Evolutionary conservation across 2,113 vertebrate species (phyloP).

Genomic region (Elachura formosa): DNA sequence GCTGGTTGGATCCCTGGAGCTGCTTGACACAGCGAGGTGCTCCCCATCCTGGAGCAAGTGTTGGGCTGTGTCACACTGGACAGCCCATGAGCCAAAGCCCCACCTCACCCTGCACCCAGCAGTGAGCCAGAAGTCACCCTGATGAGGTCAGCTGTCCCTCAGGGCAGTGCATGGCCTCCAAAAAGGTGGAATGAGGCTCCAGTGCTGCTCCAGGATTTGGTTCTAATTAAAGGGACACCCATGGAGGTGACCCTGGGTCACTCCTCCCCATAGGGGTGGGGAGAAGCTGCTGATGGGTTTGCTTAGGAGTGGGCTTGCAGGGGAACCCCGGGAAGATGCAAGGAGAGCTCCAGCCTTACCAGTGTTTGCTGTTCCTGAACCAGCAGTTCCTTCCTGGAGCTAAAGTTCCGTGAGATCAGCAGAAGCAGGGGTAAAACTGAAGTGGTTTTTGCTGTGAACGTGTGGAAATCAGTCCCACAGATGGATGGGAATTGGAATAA

Average conservation of each 20-base stretch:
- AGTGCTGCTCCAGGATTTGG: neutral
- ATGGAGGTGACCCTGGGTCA: neutral
- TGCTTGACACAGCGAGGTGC: rapidly evolving
- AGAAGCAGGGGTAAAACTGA: neutral
- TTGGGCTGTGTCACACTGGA: rapidly evolving
- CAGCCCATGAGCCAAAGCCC: rapidly evolving
- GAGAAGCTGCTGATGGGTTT: neutral
- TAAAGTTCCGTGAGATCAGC: rapidly evolving
- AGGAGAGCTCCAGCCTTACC: neutral
- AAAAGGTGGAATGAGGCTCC: neutral
- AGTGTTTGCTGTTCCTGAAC: neutral
- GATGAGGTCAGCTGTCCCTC: rapidly evolving
- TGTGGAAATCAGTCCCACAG: neutral
- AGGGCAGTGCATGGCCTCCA: neutral
- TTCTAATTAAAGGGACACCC: neutral
- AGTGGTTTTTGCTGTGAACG: neutral
- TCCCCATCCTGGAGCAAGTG: neutral
- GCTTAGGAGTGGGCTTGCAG: neutral
- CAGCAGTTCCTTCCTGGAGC: neutral
- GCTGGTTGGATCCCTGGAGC: rapidly evolving
- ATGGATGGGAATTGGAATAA: neutral
- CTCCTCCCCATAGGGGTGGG: neutral
- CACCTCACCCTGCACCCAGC: neutral
- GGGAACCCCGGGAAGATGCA: neutral
- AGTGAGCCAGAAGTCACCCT: rapidly evolving